These are phyloP conservation scores for Sus scrofa DNA, from an alignment of 2,113 vertebrate species.

Conservation along the genomic window DNA sequence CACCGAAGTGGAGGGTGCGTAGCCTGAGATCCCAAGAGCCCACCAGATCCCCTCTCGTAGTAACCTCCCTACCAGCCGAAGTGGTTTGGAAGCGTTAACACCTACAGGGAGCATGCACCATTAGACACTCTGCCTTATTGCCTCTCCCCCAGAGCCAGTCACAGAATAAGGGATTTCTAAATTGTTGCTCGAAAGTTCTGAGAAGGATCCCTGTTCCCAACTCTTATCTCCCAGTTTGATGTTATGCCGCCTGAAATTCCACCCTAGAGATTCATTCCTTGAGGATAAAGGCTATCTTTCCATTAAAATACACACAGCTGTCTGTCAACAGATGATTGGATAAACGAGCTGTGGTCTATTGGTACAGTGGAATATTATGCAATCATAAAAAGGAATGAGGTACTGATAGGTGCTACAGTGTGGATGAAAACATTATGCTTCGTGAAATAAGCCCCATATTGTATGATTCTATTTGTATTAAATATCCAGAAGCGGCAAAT, in stretches of 20 bases:
- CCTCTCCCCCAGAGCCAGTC: background rate
- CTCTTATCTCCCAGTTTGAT: background rate
- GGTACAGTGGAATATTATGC: background rate
- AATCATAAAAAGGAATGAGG: background rate
- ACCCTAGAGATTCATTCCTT: background rate
- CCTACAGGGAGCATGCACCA: rapidly evolving
- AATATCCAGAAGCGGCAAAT: background rate
- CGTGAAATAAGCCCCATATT: background rate
- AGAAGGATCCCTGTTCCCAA: background rate
- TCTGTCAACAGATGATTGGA: background rate
- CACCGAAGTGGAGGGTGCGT: background rate
- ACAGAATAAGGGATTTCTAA: background rate
- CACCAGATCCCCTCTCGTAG: background rate
- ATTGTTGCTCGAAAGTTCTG: background rate
- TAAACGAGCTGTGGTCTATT: background rate
- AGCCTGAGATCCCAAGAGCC: background rate
- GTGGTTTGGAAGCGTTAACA: background rate
- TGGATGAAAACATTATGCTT: background rate
- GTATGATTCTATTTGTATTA: background rate
- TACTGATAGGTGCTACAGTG: rapidly evolving
- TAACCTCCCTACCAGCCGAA: background rate
- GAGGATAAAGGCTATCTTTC: background rate
- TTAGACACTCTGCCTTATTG: background rate
- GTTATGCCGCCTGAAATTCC: background rate
- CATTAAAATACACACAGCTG: background rate